phyloP scores from a whole-genome alignment of 2,797 vertebrate species.

The Nannoperca australis region DNA sequence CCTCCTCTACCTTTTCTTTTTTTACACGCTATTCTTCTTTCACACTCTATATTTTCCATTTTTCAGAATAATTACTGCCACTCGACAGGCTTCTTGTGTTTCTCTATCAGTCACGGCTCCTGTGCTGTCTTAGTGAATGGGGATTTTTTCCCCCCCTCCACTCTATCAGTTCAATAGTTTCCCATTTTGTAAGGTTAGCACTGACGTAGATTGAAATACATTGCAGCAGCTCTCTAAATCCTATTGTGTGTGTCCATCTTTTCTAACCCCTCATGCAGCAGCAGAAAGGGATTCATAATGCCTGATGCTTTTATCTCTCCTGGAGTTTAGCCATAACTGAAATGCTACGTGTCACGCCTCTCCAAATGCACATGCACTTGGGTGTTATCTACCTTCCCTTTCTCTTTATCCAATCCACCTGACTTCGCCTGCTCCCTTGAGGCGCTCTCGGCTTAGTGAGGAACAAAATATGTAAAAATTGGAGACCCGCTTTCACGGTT shows the following conservation, averaged over 20 bases:
- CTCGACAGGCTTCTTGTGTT: constrained; percentile 26
- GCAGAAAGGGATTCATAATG: constrained; percentile 48
- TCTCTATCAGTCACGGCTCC: constrained; percentile 25
- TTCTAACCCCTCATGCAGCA: constrained; percentile 42
- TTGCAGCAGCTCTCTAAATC: constrained; percentile 66
- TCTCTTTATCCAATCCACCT: constrained; percentile 48
- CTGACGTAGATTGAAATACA: constrained; percentile 69
- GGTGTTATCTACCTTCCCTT: constrained; percentile 44
- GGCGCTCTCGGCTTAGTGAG: constrained; percentile 26
- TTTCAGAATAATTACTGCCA: constrained; percentile 45
- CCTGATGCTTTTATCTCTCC: constrained; percentile 67
- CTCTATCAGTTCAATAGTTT: constrained; percentile 66
- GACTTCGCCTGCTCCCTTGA: constrained; percentile 35
- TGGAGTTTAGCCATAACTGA: constrained; percentile 56
- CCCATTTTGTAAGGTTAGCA: constrained; percentile 64
- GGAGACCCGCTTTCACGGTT: constrained; percentile 12
- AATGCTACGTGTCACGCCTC: constrained; percentile 61
- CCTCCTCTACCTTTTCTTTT: not conserved
- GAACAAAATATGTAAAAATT: constrained; percentile 48
- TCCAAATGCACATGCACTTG: constrained; percentile 46
- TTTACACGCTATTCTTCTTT: not conserved
- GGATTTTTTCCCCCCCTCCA: constrained; percentile 21
- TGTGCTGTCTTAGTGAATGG: constrained; percentile 14
- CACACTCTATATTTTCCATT: constrained; percentile 31
- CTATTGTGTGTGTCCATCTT: constrained; percentile 65